Base-by-base conservation (phyloP, 2,888 invertebrate species). In the Xestobium rufovillosum region DNA sequence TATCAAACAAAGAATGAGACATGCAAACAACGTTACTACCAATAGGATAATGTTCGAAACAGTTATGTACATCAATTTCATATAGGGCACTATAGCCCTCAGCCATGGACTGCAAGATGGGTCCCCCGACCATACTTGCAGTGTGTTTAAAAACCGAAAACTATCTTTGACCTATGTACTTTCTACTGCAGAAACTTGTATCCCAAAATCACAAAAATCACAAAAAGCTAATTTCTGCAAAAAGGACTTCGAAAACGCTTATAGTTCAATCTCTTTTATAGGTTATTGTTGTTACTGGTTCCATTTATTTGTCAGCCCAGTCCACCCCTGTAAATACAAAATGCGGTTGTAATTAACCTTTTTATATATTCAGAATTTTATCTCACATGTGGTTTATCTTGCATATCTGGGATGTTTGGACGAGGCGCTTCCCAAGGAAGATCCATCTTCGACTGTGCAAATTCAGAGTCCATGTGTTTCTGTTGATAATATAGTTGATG, bases 281-380 rank as follows among this genome's bases (percentile, higher is more conserved):
- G 42, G 36, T 32, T 11, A 15, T 31, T 45, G 38, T 35, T 39
- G 35, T 52, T 61, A 61, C 51, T 59, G 60, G 51, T 67, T 68
- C 73, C 72, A 73, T 57, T 72, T 60, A 49, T 55, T 70, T 52
- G 55, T 47, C 36, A 50, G 38, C 19, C 55, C 51, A 32, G 64
- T 67, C 73, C 73, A 73, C 48, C 70, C 70, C 72, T 73, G 56
- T 38, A 63, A 60, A 44, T 48, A 41, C 55, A 56, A 48, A 52
- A 45, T 33, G 8, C 23, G 23, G n/a, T n/a, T n/a, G n/a, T n/a
- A n/a, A n/a, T n/a, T n/a, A n/a, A n/a, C n/a, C n/a, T n/a, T n/a
- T n/a, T n/a, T n/a, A n/a, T n/a, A n/a, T n/a, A n/a, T n/a, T n/a
- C n/a, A n/a, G n/a, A n/a, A n/a, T n/a, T n/a, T n/a, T n/a, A n/a